These are phyloP conservation scores for Passer montanus DNA, from an alignment of 2,113 vertebrate species.

Conservation along the genomic window DNA sequence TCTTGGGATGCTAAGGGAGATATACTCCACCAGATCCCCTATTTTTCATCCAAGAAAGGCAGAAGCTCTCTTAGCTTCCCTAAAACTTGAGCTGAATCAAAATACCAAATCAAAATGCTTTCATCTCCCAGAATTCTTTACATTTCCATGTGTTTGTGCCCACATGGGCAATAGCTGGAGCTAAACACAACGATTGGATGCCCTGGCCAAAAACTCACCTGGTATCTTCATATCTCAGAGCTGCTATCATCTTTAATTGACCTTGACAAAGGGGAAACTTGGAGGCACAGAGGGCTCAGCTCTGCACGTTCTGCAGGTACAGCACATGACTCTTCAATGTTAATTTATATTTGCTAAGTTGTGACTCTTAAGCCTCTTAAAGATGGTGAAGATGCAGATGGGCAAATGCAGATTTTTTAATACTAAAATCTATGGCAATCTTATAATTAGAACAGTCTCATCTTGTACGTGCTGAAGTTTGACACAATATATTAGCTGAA, in stretches of 20 bases:
- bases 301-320: neutral
- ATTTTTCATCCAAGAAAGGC: neutral
- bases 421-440: neutral
- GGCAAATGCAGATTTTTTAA: neutral
- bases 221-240: neutral
- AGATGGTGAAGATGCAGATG: neutral
- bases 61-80: neutral
- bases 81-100: neutral
- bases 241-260: neutral
- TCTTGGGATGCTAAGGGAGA: neutral
- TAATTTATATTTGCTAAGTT: neutral
- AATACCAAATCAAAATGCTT: neutral
- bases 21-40: neutral
- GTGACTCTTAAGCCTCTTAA: neutral
- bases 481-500: neutral
- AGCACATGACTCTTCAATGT: neutral
- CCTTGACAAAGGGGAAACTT: neutral
- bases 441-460: slow-evolving; percentile 12
- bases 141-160: neutral
- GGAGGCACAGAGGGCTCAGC: neutral
- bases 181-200: neutral
- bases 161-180: neutral
- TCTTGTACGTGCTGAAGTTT: neutral
- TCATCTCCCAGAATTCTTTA: neutral
- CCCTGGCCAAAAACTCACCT: neutral